These are phyloP conservation scores for Philotrypesis tridentata DNA, from an alignment of 1,140 invertebrate genomes.

Conservation along the genomic window DNA sequence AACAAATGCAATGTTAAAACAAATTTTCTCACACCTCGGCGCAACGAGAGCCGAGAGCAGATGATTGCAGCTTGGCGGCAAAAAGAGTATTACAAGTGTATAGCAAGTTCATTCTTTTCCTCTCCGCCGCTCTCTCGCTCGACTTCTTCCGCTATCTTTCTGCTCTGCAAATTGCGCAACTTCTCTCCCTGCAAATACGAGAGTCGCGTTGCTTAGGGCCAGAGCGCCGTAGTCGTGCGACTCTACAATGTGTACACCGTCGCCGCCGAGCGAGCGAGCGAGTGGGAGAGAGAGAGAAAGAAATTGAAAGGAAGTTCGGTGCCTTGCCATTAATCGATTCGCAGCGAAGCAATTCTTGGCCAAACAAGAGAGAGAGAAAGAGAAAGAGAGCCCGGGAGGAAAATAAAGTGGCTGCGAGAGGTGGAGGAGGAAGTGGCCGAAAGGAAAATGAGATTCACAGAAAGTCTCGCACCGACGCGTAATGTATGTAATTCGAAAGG, in stretches of 20 bases:
- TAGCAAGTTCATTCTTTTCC: too few species aligned
- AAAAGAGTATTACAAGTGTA: too few species aligned
- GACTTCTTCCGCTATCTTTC: slow-evolving; percentile 13
- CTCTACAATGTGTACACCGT: slow-evolving; percentile 7
- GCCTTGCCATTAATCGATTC: slow-evolving; percentile 29
- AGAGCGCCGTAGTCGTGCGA: neutral
- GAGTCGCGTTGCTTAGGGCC: slow-evolving; percentile 16
- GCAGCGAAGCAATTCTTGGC: slow-evolving; percentile 6
- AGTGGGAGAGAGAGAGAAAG: neutral
- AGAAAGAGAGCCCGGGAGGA: neutral
- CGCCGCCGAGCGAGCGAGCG: neutral
- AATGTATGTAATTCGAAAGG: too few species aligned
- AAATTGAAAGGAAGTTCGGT: slow-evolving; percentile 26
- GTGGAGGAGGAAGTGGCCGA: neutral
- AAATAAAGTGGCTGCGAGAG: neutral
- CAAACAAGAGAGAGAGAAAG: too few species aligned
- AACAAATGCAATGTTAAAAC: too few species aligned
- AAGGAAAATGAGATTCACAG: neutral
- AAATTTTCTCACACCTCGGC: too few species aligned
- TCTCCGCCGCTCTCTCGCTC: too few species aligned
- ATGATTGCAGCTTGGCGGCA: too few species aligned
- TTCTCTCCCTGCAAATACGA: neutral
- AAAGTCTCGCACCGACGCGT: too few species aligned
- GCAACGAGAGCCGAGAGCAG: too few species aligned
- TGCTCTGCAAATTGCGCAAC: slow-evolving; percentile 38